phyloP scores from a whole-genome alignment of 2,113 vertebrate species.

The Euleptes europaea region DNA sequence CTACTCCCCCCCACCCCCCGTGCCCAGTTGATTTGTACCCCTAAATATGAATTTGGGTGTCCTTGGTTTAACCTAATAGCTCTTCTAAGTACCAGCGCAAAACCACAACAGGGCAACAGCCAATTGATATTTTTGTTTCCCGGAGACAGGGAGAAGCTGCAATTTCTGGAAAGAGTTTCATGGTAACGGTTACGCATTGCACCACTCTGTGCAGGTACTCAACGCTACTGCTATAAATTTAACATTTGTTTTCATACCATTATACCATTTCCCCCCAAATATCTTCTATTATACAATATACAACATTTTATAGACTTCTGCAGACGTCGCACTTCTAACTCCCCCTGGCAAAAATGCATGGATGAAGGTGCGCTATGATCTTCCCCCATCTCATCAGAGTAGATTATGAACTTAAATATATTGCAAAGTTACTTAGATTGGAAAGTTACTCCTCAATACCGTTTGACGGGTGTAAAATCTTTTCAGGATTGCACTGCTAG shows the following conservation, averaged over 20 bases:
- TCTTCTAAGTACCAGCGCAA: background rate
- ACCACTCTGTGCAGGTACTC: slow-evolving; percentile 17
- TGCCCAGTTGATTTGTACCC: background rate
- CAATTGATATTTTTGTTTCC: background rate
- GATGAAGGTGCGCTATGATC: background rate
- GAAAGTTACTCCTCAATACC: too few relatives aligned
- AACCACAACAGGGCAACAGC: background rate
- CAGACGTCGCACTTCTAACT: background rate
- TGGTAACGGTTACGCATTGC: background rate
- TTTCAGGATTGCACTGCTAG: too few relatives aligned
- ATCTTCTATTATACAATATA: too few relatives aligned
- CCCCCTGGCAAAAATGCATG: background rate
- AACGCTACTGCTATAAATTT: background rate
- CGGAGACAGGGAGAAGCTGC: background rate
- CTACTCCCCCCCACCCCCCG: too few relatives aligned
- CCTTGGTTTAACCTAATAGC: background rate
- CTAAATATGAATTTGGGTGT: background rate
- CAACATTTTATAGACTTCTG: too few relatives aligned
- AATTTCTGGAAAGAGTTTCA: background rate
- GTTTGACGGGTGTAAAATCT: too few relatives aligned
- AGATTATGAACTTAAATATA: too few relatives aligned
- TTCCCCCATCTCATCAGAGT: background rate
- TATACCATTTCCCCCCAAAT: background rate
- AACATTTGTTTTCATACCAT: background rate
- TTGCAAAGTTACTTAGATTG: too few relatives aligned